A percentile compares a stretch with the other conserved stretches of the same genome.
phyloP scores from a whole-genome alignment of 2,888 invertebrate species.

The Cephus pulcher region DNA sequence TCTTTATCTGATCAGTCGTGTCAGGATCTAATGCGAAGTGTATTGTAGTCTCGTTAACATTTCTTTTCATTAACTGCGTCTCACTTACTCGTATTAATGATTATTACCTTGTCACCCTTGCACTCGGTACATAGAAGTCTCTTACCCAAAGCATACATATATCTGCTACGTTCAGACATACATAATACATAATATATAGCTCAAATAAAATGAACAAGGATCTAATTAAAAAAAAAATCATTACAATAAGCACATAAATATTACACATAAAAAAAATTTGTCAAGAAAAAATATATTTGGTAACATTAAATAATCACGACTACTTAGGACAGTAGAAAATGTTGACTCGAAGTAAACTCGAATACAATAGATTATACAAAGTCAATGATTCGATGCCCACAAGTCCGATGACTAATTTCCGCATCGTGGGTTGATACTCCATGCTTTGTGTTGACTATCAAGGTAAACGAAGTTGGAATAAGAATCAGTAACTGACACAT shows the following conservation, averaged over 20 bases:
- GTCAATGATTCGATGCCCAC: conserved; percentile 49
- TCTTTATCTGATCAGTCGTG: not conserved
- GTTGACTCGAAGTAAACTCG: conserved; percentile 22
- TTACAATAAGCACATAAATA: too few species aligned
- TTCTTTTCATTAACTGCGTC: not conserved
- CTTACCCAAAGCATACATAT: not conserved
- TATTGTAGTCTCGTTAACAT: not conserved
- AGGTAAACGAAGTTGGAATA: not conserved
- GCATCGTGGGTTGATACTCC: conserved; percentile 29
- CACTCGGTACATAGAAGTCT: not conserved
- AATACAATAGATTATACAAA: conserved; percentile 56
- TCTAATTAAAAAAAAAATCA: not conserved
- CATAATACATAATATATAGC: not conserved
- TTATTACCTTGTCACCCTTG: not conserved
- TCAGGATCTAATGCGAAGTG: not conserved
- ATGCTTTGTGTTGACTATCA: not conserved
- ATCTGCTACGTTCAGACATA: not conserved
- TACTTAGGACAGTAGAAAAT: not conserved
- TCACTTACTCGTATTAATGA: not conserved
- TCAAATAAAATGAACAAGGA: not conserved
- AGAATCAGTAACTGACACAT: not conserved
- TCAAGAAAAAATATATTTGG: not conserved
- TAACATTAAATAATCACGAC: not conserved
- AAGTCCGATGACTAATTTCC: conserved; percentile 48
- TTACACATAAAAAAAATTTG: too few species aligned